phyloP scores from a whole-genome alignment of 2,113 vertebrate species.

The Thalassarche chlororhynchos region DNA sequence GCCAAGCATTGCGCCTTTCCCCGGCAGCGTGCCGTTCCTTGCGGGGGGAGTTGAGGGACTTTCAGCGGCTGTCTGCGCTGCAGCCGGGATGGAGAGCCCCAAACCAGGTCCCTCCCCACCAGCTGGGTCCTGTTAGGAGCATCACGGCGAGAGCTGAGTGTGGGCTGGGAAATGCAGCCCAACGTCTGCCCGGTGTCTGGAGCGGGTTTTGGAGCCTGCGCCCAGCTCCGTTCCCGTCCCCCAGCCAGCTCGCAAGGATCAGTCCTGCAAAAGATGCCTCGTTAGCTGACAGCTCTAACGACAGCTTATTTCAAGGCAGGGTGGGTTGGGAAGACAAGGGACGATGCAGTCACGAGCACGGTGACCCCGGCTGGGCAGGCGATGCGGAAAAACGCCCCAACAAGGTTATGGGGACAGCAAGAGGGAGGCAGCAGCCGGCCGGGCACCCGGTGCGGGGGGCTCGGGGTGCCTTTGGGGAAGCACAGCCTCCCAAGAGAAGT shows the following conservation, averaged over 20 bases:
- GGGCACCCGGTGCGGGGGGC: not conserved
- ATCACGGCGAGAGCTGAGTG: not conserved
- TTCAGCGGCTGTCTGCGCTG: not conserved
- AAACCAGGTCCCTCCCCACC: not conserved
- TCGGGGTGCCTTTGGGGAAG: not conserved
- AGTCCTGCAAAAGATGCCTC: not conserved
- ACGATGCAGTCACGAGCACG: accelerated
- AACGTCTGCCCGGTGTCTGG: not conserved
- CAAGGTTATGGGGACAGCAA: not conserved
- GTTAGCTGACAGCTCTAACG: not conserved
- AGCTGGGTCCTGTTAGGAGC: not conserved
- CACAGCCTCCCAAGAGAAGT: accelerated
- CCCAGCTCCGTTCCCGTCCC: not conserved
- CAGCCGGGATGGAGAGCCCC: not conserved
- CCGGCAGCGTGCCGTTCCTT: accelerated
- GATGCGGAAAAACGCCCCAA: not conserved
- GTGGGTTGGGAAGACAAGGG: accelerated
- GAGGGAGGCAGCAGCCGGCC: not conserved
- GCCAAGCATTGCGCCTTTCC: accelerated
- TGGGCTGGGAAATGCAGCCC: not conserved
- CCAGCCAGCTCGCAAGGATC: not conserved
- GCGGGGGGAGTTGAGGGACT: not conserved
- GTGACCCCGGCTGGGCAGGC: not conserved
- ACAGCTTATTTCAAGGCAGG: not conserved
- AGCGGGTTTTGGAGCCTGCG: not conserved